Evolutionary conservation across 1,140 invertebrate species (phyloP).

Genomic region (Macrostomum lignano): DNA sequence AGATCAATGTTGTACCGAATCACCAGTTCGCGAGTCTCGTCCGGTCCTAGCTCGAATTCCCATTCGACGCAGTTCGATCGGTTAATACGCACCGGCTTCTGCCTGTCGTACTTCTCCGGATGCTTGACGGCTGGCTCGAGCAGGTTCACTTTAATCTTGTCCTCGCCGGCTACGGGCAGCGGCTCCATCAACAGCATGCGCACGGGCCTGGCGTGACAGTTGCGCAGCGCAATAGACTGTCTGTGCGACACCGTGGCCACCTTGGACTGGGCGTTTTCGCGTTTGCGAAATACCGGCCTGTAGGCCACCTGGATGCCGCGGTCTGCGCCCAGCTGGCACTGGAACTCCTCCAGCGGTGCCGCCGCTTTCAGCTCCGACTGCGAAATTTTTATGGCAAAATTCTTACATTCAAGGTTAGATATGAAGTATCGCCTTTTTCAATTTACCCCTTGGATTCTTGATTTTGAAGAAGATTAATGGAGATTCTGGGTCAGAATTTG

Average conservation of each 20-base stretch:
- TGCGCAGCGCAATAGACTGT: slow-evolving; percentile 22
- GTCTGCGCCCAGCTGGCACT: slow-evolving; percentile 27
- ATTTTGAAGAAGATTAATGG: no score
- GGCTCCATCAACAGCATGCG: slow-evolving; percentile 18
- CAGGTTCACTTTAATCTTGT: slow-evolving; percentile 22
- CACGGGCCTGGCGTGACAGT: slow-evolving; percentile 14
- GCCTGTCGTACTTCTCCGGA: slow-evolving; percentile 10
- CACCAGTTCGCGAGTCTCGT: no score
- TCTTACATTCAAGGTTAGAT: no score
- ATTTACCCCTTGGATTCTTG: no score
- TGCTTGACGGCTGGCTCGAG: slow-evolving; percentile 13
- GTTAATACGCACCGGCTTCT: slow-evolving; percentile 12
- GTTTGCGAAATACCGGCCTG: slow-evolving; percentile 16
- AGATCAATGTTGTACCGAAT: no score
- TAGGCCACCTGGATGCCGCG: slow-evolving; percentile 20
- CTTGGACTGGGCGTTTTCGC: slow-evolving; percentile 12
- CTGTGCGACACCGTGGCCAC: slow-evolving; percentile 11
- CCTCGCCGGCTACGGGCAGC: slow-evolving; percentile 20
- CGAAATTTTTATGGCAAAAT: no score
- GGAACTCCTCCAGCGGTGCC: slow-evolving; percentile 19
- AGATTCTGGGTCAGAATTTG: no score
- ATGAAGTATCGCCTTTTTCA: no score
- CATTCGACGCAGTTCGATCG: slow-evolving; percentile 21
- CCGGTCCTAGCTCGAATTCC: slow-evolving; percentile 12
- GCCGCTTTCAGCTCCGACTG: no score